phyloP scores from a whole-genome alignment of 2,888 invertebrate genomes.

The Parelbella ahira region DNA sequence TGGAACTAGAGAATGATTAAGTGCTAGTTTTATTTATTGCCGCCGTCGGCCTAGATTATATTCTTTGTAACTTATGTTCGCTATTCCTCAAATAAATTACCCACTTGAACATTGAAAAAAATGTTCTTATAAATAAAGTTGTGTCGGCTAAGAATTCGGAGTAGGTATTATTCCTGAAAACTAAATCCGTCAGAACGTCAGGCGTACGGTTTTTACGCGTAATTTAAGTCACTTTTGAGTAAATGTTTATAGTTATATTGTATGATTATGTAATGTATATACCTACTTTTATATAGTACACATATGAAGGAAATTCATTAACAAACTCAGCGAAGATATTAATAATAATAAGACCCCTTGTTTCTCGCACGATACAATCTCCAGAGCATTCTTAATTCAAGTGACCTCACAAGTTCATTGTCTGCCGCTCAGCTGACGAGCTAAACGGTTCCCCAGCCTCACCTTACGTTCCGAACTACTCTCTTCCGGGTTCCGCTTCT shows the following conservation, averaged over 20 bases:
- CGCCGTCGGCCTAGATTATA: conserved; percentile 8
- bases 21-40: conserved; percentile 15
- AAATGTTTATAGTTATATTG: no score
- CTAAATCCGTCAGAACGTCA: no score
- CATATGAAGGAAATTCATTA: no score
- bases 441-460: conserved; percentile 19
- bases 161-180: background rate
- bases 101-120: conserved; percentile 10
- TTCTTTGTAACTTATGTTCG: conserved; percentile 20
- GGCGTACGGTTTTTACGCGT: no score
- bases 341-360: no score
- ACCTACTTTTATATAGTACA: no score
- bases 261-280: no score
- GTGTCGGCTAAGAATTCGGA: background rate
- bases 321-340: no score
- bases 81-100: conserved; percentile 20
- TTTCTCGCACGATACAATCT: conserved; percentile 2
- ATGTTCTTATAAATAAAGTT: conserved; percentile 1
- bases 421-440: conserved; percentile 25
- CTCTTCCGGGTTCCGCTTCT: conserved; percentile 32
- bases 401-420: conserved; percentile 31
- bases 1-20: conserved; percentile 10
- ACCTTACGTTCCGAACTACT: conserved; percentile 26
- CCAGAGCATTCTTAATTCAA: conserved; percentile 10
- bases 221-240: no score